Conservation (phyloP, 2,113 vertebrate species). For the Ancistrus triradiatus region DNA sequence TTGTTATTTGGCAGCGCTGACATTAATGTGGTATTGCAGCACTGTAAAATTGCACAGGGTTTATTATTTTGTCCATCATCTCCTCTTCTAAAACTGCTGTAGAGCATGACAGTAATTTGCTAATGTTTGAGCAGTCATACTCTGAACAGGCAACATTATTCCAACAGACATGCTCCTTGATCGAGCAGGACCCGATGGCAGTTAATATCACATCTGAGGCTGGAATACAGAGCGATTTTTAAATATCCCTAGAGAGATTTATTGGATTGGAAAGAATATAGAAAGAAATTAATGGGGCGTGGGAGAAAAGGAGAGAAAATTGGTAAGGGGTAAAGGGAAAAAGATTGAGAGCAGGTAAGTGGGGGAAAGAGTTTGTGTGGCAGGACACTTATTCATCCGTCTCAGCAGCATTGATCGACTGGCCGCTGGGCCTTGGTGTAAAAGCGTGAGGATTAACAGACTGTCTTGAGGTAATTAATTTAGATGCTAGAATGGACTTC, state of each 20-base stretch:
- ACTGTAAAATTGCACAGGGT: constrained; percentile 30
- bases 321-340: background rate
- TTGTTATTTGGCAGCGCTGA: constrained; percentile 36
- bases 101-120: constrained; percentile 12
- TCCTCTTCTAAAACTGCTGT: constrained; percentile 23
- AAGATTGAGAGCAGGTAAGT: constrained; percentile 9
- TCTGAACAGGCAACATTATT: constrained; percentile 3
- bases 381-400: constrained; percentile 53
- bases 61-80: constrained; percentile 44
- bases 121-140: constrained; percentile 20
- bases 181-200: constrained; percentile 6
- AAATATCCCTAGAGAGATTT: background rate
- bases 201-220: background rate
- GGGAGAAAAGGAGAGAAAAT: constrained; percentile 7
- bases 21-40: constrained; percentile 35
- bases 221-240: constrained; percentile 9
- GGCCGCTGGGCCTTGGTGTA: constrained; percentile 43
- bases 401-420: constrained; percentile 46
- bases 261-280: background rate
- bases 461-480: constrained; percentile 50
- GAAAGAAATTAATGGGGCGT: constrained; percentile 9
- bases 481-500: constrained; percentile 47
- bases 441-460: constrained; percentile 53
- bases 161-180: background rate
- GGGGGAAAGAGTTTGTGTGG: constrained; percentile 35